Conservation (phyloP, 1,140 invertebrate genomes). For the Phymorhynchus buccinoides region DNA sequence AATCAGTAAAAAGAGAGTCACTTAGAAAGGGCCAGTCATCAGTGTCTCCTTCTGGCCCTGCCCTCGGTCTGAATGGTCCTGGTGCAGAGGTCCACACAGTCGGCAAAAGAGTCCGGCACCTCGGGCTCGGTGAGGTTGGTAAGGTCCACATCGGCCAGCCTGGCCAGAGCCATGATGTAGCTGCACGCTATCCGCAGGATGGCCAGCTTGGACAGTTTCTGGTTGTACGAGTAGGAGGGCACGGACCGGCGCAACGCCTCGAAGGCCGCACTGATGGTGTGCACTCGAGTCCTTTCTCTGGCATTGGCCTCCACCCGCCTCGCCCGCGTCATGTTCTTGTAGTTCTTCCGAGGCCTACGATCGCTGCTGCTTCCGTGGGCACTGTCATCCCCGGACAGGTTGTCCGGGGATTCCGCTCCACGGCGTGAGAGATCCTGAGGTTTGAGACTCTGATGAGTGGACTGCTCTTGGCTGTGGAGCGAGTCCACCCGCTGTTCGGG, state of each 20-base stretch:
- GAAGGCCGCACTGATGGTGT: constrained; percentile 95
- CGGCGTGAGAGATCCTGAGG: constrained; percentile 29
- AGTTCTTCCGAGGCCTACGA: constrained; percentile 83
- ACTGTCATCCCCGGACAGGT: constrained; percentile 50
- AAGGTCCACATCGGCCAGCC: constrained; percentile 77
- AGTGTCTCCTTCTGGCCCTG: constrained; percentile 80
- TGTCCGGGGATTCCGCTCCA: constrained; percentile 41
- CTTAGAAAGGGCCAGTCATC: constrained; percentile 10
- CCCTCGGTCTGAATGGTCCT: constrained; percentile 93
- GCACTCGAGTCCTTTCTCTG: constrained; percentile 90
- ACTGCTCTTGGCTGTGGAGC: constrained; percentile 7
- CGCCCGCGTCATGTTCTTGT: constrained; percentile 95
- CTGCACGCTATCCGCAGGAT: constrained; percentile 90
- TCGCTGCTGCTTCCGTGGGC: constrained; percentile 54
- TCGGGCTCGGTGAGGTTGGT: constrained; percentile 46
- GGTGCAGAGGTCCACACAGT: constrained; percentile 88
- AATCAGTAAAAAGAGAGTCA: background rate
- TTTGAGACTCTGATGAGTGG: background rate
- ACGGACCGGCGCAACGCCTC: constrained; percentile 88
- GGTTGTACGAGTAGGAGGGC: constrained; percentile 92
- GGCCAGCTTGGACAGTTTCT: constrained; percentile 92
- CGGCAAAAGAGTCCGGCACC: constrained; percentile 77
- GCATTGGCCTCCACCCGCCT: constrained; percentile 94
- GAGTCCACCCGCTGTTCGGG: background rate
- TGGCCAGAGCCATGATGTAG: constrained; percentile 85